Evolutionary conservation across 2,888 invertebrate genomes (phyloP).

Genomic region (Aricia artaxerxes): DNA sequence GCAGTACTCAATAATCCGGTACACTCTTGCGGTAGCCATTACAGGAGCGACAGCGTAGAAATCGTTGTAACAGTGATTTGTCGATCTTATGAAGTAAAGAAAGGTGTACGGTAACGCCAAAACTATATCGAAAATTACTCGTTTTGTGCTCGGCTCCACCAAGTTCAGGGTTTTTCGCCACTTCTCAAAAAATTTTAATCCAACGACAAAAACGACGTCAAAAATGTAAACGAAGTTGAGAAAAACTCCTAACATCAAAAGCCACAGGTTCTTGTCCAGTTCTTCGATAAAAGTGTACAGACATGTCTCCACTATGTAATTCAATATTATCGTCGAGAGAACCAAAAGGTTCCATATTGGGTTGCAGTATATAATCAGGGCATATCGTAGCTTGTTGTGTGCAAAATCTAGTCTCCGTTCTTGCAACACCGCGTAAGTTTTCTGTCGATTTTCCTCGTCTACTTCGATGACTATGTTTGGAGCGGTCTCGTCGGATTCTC

Average conservation of each 20-base stretch:
- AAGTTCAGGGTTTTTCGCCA: conserved; percentile 73
- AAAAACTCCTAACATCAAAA: conserved; percentile 56
- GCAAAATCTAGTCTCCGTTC: conserved; percentile 63
- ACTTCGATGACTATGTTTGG: conserved; percentile 49
- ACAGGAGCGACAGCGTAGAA: conserved; percentile 63
- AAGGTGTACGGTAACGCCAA: conserved; percentile 66
- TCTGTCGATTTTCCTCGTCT: conserved; percentile 53
- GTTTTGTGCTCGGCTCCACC: conserved; percentile 63
- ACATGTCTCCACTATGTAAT: conserved; percentile 64
- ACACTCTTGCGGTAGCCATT: conserved; percentile 63
- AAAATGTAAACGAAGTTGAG: conserved; percentile 61
- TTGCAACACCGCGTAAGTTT: conserved; percentile 67
- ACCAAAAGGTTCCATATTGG: conserved; percentile 64
- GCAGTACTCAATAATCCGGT: conserved; percentile 69
- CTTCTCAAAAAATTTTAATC: conserved; percentile 65
- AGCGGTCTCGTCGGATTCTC: conserved; percentile 41
- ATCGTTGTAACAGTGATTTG: conserved; percentile 48
- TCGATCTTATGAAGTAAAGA: conserved; percentile 54
- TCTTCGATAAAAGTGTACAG: conserved; percentile 62
- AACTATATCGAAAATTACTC: conserved; percentile 59
- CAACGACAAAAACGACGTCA: conserved; percentile 62
- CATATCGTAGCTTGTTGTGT: conserved; percentile 59
- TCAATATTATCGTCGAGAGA: conserved; percentile 58
- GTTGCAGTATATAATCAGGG: conserved; percentile 64
- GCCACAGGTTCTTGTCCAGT: conserved; percentile 53